Conservation (phyloP, 2,888 invertebrate species). For the Tipula vernalis region DNA sequence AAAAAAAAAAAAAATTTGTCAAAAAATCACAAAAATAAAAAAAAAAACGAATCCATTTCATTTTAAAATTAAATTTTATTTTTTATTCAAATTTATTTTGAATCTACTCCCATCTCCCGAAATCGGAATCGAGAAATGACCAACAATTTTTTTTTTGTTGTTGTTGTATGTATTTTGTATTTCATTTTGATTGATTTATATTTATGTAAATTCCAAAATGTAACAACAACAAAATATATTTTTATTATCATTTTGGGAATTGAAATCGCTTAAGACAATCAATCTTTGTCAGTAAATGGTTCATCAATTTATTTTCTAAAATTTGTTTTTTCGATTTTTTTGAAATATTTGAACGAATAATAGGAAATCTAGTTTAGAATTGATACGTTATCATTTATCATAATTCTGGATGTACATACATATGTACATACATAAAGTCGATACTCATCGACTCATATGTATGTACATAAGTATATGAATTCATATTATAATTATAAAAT, state of each 20-base stretch:
- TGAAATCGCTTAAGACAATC: slow-evolving; percentile 4
- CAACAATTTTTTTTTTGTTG: neutral
- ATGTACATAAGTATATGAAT: too few species aligned
- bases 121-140: neutral
- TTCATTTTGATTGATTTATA: neutral
- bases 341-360: neutral
- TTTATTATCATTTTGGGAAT: neutral
- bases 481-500: neutral
- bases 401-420: neutral
- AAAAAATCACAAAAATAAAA: neutral
- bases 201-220: neutral
- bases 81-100: neutral
- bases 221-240: neutral
- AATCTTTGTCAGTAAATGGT: neutral
- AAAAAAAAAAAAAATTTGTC: neutral
- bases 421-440: neutral
- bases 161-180: neutral
- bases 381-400: neutral
- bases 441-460: neutral
- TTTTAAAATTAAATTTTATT: neutral
- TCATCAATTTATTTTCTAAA: neutral
- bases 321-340: neutral
- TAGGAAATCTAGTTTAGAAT: neutral
- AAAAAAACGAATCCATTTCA: neutral
- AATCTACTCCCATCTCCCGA: neutral